Evolutionary conservation across 1,140 invertebrate species (phyloP), one percentile per base, ranked within the genome.

Genomic region (Drosophila pruinosa): DNA sequence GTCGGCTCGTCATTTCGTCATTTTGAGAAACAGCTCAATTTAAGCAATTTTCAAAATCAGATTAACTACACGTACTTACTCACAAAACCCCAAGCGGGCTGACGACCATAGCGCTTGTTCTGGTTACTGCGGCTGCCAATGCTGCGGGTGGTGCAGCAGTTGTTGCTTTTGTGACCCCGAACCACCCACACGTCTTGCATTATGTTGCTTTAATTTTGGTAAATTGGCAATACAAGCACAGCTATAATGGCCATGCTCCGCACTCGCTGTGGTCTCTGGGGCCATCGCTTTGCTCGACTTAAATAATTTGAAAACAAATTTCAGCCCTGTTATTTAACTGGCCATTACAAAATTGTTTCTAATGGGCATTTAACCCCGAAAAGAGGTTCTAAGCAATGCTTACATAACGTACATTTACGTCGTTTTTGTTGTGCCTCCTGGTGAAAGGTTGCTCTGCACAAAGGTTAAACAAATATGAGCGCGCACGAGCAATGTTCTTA

Each of bases 251-350:
- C 24, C 15, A 22, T 34, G 31, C n/a, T 12, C 28, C 5, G 22
- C 48, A 34, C 15, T 12, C 50, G 43, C 28, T 50, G 62, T 65
- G 45, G 41, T 31, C 47, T 50, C 56, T 39, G 57, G n/a, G n/a
- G n/a, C n/a, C n/a, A n/a, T n/a, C n/a, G n/a, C 72, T 67, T 58
- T 85, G 81, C 81, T 85, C 81, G 81, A 85, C 81, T 85, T 85
- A 81, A 85, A 85, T 85, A 85, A 85, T 85, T 81, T 86, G 81
- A 86, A 86, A 85, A 85, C 81, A 85, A 85, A 85, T 86, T 85
- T 86, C 77, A 72, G 64, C 48, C 43, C 72, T 81, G 81, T 86
- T 86, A 78, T 75, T 83, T 80, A 86, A 86, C 81, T 86, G 81
- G 69, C 61, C 77, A 81, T 80, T 85, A 81, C 81, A 71, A 75